Evolutionary conservation across 1,140 invertebrate genomes (phyloP).

Genomic region (Aphelinus certus): DNA sequence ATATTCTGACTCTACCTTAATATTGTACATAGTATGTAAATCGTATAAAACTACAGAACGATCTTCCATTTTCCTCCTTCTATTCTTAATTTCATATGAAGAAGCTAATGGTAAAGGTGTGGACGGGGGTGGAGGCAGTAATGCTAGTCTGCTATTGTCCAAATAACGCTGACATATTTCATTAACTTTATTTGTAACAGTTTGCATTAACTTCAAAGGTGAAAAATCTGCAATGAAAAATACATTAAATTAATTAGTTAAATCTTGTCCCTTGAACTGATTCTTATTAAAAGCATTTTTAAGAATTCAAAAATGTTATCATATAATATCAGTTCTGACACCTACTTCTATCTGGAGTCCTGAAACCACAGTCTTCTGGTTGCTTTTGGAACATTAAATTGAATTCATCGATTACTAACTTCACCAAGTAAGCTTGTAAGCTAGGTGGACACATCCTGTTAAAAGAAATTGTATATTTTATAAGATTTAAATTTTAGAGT

Average conservation of each 20-base stretch:
- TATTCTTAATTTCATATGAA: conserved; percentile 80
- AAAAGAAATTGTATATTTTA: conserved; percentile 52
- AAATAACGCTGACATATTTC: conserved; percentile 74
- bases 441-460: conserved; percentile 74
- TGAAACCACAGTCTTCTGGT: conserved; percentile 71
- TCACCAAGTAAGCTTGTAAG: conserved; percentile 72
- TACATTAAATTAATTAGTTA: conserved; percentile 1
- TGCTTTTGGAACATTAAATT: conserved; percentile 70
- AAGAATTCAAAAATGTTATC: conserved; percentile 4
- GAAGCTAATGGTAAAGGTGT: conserved; percentile 65
- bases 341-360: conserved; percentile 69
- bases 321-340: conserved; percentile 61
- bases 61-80: conserved; percentile 87
- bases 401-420: conserved; percentile 74
- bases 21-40: conserved; percentile 75
- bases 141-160: conserved; percentile 69
- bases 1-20: conserved; percentile 55
- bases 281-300: background rate
- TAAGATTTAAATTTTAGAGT: background rate
- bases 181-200: conserved; percentile 76
- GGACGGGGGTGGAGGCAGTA: conserved; percentile 68
- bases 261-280: background rate
- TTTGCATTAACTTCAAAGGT: conserved; percentile 77
- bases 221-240: conserved; percentile 71
- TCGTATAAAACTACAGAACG: conserved; percentile 80